Evolutionary conservation across 2,888 invertebrate species (phyloP).

Genomic region (Ophonus ardosiacus): DNA sequence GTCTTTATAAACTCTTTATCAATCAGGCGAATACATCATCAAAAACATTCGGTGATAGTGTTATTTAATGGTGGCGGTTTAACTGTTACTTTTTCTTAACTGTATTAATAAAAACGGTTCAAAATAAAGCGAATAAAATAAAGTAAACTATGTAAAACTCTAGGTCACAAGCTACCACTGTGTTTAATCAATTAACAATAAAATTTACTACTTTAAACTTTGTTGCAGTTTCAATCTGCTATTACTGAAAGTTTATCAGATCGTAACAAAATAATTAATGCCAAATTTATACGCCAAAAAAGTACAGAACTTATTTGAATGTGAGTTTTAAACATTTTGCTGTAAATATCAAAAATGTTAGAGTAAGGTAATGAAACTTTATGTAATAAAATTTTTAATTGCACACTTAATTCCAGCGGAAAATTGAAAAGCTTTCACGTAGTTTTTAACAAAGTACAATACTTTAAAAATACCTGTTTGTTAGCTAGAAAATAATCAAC

Average conservation of each 20-base stretch:
- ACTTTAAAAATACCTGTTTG: conserved; percentile 33
- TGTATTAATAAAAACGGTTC: too few species aligned
- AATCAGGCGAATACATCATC: too few species aligned
- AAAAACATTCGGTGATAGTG: too few species aligned
- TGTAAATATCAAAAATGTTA: conserved; percentile 33
- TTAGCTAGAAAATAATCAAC: background rate
- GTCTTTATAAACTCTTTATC: too few species aligned
- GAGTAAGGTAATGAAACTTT: conserved; percentile 45
- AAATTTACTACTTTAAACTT: background rate
- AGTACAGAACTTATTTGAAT: conserved; percentile 8
- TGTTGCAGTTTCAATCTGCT: background rate
- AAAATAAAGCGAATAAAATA: background rate
- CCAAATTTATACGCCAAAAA: conserved; percentile 12
- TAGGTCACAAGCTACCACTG: background rate
- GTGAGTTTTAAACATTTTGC: conserved; percentile 24
- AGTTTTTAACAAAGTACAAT: conserved; percentile 47
- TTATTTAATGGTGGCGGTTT: too few species aligned
- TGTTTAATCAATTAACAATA: background rate
- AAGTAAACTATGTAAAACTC: background rate
- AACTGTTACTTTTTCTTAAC: too few species aligned
- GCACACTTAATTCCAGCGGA: conserved; percentile 30
- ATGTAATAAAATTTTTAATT: conserved; percentile 50
- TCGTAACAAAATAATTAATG: conserved; percentile 21
- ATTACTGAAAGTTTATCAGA: conserved; percentile 9
- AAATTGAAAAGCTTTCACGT: conserved; percentile 50